Percentiles rank a stretch among this genome's conserved stretches.
Evolutionary conservation across 2,888 invertebrate species (phyloP).

Genomic region (Salticus scenicus): DNA sequence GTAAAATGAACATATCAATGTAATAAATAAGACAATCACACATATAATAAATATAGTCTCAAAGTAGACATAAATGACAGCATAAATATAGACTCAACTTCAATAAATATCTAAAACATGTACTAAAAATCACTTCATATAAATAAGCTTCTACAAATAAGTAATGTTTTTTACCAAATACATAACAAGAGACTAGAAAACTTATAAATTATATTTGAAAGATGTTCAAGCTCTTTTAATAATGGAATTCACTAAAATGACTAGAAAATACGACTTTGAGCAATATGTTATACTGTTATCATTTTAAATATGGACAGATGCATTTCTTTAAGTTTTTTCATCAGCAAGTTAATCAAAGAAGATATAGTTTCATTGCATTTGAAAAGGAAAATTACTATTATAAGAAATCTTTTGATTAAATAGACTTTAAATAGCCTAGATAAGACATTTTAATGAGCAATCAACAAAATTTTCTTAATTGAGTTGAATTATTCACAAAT

Average conservation of each 20-base stretch:
- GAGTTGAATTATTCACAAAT: too few species aligned
- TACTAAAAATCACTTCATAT: constrained; percentile 27
- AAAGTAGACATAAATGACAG: neutral
- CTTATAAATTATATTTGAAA: constrained; percentile 47
- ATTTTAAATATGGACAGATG: too few species aligned
- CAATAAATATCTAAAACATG: constrained; percentile 47
- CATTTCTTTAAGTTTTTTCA: too few species aligned
- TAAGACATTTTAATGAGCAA: too few species aligned
- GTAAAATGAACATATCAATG: neutral
- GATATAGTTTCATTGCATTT: too few species aligned
- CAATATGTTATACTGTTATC: neutral
- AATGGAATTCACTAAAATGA: constrained; percentile 25
- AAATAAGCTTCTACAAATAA: constrained; percentile 44
- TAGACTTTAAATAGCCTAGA: too few species aligned
- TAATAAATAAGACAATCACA: constrained; percentile 66
- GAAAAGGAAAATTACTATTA: too few species aligned
- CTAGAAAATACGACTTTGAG: constrained; percentile 8
- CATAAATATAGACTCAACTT: constrained; percentile 46
- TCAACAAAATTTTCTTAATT: too few species aligned
- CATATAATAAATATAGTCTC: constrained; percentile 55
- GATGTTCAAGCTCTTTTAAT: constrained; percentile 40
- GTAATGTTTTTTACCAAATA: constrained; percentile 39
- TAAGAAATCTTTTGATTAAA: too few species aligned
- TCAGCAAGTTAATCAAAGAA: too few species aligned
- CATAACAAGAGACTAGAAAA: constrained; percentile 49